Evolutionary conservation across 2,888 invertebrate species (phyloP).

Genomic region (Xestia rhomboidea): DNA sequence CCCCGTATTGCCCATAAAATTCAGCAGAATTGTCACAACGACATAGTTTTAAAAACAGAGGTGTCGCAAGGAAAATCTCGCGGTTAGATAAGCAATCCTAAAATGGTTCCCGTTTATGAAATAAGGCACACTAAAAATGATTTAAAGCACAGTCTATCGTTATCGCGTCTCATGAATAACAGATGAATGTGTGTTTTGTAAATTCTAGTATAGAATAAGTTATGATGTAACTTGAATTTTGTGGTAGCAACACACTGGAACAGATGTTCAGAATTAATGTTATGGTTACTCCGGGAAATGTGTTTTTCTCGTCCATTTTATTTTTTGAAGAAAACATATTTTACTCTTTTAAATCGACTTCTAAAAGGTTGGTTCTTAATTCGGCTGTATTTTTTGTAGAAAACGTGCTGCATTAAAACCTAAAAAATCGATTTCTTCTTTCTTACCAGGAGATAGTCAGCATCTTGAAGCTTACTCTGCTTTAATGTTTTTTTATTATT

Average conservation of each 20-base stretch:
- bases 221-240: slow-evolving; percentile 47
- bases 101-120: slow-evolving; percentile 65
- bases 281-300: slow-evolving; percentile 39
- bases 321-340: neutral
- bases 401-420: neutral
- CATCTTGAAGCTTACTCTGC: too few relatives aligned
- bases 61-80: slow-evolving; percentile 41
- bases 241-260: slow-evolving; percentile 23
- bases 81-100: slow-evolving; percentile 54
- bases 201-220: slow-evolving; percentile 45
- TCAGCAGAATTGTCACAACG: neutral
- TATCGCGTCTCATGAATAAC: slow-evolving; percentile 64
- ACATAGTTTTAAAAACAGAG: slow-evolving; percentile 42
- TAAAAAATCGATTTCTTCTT: neutral
- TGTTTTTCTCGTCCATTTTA: slow-evolving; percentile 19
- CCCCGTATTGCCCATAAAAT: neutral
- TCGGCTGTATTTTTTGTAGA: neutral
- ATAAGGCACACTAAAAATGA: slow-evolving; percentile 67
- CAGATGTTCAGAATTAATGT: slow-evolving; percentile 51
- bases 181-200: slow-evolving; percentile 62
- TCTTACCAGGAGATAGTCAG: neutral
- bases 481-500: too few relatives aligned
- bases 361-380: too few relatives aligned
- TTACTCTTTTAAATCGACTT: neutral
- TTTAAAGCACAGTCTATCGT: slow-evolving; percentile 62